Evolutionary conservation across 2,888 invertebrate species (phyloP).

Genomic region (Abrostola triplasia): DNA sequence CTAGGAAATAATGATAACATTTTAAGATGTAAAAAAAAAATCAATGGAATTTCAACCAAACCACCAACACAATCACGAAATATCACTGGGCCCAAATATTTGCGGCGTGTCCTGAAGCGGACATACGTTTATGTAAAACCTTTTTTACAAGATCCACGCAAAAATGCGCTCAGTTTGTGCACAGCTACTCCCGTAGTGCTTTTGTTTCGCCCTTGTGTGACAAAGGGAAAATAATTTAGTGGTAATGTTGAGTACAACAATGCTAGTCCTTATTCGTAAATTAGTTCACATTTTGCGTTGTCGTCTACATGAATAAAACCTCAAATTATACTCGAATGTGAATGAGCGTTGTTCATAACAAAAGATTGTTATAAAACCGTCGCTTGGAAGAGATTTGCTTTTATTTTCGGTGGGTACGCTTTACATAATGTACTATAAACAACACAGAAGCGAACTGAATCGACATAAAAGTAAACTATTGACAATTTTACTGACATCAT

Average conservation of each 20-base stretch:
- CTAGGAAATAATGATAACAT: no score
- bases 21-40: no score
- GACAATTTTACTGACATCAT: no score
- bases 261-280: background rate
- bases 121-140: conserved; percentile 25
- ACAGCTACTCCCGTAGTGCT: conserved; percentile 12
- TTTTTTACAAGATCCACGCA: conserved; percentile 28
- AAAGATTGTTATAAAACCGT: background rate
- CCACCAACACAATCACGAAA: no score
- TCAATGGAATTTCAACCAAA: no score
- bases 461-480: no score
- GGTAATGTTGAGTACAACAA: background rate
- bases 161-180: conserved; percentile 16
- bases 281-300: background rate
- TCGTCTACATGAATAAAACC: background rate
- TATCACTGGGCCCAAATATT: conserved; percentile 18
- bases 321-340: background rate
- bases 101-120: conserved; percentile 21
- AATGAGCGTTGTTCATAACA: background rate
- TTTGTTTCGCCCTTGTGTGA: background rate
- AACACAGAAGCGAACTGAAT: no score
- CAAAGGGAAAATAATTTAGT: background rate
- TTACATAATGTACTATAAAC: no score
- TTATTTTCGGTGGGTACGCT: no score
- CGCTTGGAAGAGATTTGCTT: background rate